Evolutionary conservation across 2,797 vertebrate genomes (phyloP).

Genomic region (Percopsis omiscomaycus): DNA sequence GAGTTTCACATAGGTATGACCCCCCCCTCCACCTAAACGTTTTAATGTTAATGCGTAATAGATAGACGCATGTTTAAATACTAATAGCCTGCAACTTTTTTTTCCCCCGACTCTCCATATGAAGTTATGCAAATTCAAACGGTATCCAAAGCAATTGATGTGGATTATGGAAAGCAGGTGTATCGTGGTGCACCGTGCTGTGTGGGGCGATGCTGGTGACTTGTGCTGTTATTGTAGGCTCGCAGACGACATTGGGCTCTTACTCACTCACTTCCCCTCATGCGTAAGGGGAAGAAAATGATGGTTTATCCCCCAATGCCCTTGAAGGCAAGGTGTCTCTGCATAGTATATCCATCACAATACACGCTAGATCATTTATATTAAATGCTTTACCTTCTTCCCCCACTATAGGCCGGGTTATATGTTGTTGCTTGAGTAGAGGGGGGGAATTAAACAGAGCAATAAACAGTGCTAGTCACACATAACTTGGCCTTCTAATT

Average conservation of each 20-base stretch:
- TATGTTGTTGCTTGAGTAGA: conserved; percentile 48
- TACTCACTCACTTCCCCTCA: conserved; percentile 70
- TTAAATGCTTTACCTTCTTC: conserved; percentile 64
- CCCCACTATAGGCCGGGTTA: conserved; percentile 43
- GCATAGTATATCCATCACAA: conserved; percentile 81
- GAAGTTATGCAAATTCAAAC: conserved; percentile 11
- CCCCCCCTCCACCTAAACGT: no score
- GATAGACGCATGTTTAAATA: not conserved
- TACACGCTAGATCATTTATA: conserved; percentile 81
- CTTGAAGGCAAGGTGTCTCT: conserved; percentile 82
- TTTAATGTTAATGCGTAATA: not conserved
- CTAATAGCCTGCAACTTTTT: not conserved
- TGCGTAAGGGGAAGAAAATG: conserved; percentile 72
- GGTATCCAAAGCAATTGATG: not conserved
- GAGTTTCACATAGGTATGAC: no score
- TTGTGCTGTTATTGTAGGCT: conserved; percentile 64
- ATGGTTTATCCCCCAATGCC: conserved; percentile 79
- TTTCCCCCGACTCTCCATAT: not conserved
- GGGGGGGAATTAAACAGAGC: conserved; percentile 68
- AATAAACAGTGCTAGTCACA: conserved; percentile 62
- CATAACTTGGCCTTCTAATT: conserved; percentile 72
- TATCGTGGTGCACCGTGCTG: conserved; percentile 13
- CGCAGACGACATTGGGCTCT: conserved; percentile 71
- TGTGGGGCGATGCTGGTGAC: conserved; percentile 32
- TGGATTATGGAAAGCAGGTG: conserved; percentile 4